Conservation (phyloP, 2,113 vertebrate species). For the Circaetus cinerascens region DNA sequence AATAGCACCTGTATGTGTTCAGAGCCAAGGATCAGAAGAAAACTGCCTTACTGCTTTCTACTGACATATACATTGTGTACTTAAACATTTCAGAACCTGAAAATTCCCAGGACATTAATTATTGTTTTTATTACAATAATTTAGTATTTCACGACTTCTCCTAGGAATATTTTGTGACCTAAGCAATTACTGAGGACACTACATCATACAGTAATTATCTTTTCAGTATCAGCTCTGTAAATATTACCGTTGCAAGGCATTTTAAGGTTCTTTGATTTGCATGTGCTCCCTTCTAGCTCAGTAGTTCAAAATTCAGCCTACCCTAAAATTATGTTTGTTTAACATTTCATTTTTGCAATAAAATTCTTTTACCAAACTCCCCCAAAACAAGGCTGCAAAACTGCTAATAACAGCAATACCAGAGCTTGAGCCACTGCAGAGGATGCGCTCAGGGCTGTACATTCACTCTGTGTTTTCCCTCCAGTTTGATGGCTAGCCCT, state of each 20-base stretch:
- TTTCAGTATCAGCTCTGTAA: constrained; percentile 10
- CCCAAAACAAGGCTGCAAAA: not conserved
- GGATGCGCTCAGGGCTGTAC: not conserved
- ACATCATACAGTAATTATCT: not conserved
- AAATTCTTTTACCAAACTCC: not conserved
- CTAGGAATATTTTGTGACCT: not conserved
- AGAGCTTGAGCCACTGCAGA: not conserved
- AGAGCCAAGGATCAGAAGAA: not conserved
- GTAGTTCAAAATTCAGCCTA: not conserved
- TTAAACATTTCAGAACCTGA: not conserved
- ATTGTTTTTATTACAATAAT: constrained; percentile 17
- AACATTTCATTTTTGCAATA: constrained; percentile 8
- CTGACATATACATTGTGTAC: not conserved
- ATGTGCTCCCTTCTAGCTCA: not conserved
- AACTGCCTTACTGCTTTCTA: not conserved
- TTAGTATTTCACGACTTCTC: not conserved
- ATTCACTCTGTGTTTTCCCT: not conserved
- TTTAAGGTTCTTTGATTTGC: not conserved
- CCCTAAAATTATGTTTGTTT: constrained; percentile 5
- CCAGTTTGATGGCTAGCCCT: not conserved
- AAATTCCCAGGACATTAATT: not conserved
- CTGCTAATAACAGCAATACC: not conserved
- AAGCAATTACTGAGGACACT: constrained; percentile 23
- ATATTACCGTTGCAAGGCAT: not conserved
- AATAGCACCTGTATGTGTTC: not conserved